These are phyloP conservation scores for Indicator maculatus DNA, from an alignment of 2,113 vertebrate species.

Conservation along the genomic window DNA sequence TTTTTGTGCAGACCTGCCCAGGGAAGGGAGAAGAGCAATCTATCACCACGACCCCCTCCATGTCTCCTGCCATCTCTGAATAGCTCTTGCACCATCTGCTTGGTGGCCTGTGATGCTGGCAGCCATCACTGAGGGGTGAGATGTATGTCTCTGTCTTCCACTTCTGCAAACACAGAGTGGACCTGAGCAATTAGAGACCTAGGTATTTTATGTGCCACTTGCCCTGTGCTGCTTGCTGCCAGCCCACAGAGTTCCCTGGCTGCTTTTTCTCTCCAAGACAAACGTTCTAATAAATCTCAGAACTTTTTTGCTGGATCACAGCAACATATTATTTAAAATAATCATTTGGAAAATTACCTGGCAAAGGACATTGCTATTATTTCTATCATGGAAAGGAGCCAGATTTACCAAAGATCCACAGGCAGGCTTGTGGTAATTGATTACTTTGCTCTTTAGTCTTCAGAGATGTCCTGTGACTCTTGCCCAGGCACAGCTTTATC, in stretches of 20 bases:
- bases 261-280: neutral
- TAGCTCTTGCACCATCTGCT: neutral
- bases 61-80: neutral
- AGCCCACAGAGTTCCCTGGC: neutral
- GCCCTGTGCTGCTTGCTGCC: neutral
- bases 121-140: neutral
- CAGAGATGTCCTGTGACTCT: neutral
- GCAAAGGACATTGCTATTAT: slow-evolving; percentile 42
- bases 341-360: slow-evolving; percentile 50
- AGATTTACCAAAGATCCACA: neutral
- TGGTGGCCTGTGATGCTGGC: neutral
- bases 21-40: neutral
- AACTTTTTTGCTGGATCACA: neutral
- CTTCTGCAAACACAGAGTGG: neutral
- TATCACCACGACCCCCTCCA: neutral
- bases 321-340: slow-evolving; percentile 41
- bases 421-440: slow-evolving; percentile 18
- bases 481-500: neutral
- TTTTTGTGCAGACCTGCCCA: neutral
- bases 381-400: slow-evolving; percentile 17
- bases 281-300: neutral
- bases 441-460: neutral
- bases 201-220: neutral
- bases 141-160: neutral
- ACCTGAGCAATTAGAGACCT: neutral